Conservation (phyloP, 2,888 invertebrate genomes). For the Seira sanloemensis region DNA sequence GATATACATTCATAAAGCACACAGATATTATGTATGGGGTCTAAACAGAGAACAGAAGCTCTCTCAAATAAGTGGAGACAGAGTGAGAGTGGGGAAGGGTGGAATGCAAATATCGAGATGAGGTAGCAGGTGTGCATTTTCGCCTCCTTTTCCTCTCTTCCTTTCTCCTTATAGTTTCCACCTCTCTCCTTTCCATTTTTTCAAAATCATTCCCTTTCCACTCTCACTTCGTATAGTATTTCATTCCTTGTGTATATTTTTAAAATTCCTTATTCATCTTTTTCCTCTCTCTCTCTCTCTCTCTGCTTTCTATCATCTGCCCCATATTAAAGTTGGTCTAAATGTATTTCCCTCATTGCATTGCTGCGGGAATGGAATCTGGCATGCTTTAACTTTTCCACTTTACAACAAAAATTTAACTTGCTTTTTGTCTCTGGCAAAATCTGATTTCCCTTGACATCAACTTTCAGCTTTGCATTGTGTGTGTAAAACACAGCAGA, state of each 20-base stretch:
- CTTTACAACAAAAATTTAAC: neutral
- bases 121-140: slow-evolving; percentile 63
- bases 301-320: neutral
- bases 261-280: neutral
- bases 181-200: slow-evolving; percentile 15
- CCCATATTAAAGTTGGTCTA: too few species aligned
- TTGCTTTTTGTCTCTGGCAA: slow-evolving; percentile 16
- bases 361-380: neutral
- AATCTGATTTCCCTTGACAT: slow-evolving; percentile 62
- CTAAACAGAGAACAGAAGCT: slow-evolving; percentile 33
- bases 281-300: neutral
- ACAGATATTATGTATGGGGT: slow-evolving; percentile 2
- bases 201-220: too few species aligned
- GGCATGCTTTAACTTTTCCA: neutral
- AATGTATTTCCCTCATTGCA: neutral
- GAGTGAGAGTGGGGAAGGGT: slow-evolving; percentile 36
- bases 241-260: neutral
- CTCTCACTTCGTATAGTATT: too few species aligned
- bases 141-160: slow-evolving; percentile 26
- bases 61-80: slow-evolving; percentile 24
- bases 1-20: neutral
- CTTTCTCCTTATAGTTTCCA: slow-evolving; percentile 48
- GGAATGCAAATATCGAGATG: slow-evolving; percentile 64
- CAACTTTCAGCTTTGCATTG: neutral
- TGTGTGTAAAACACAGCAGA: neutral